Evolutionary conservation across 2,113 vertebrate species (phyloP).

Genomic region (Orientallactaga bullata): DNA sequence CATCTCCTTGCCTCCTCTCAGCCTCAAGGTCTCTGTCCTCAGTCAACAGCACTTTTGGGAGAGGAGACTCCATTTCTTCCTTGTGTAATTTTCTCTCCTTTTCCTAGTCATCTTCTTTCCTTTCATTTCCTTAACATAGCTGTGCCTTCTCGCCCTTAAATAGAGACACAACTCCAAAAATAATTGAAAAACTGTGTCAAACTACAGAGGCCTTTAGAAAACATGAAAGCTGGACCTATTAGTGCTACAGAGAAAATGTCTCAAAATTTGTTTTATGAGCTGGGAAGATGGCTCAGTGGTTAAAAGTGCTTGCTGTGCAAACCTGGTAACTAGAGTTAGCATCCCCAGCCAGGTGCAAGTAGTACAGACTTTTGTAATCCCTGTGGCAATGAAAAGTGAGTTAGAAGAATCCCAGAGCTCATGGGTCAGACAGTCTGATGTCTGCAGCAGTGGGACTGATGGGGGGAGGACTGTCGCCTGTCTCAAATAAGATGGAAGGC

Average conservation of each 20-base stretch:
- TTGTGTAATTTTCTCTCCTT: not conserved
- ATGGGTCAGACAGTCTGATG: too few species aligned
- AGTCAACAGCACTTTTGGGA: not conserved
- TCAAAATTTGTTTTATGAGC: not conserved
- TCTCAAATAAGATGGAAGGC: too few species aligned
- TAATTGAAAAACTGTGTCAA: slow-evolving; percentile 19
- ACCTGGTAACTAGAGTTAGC: too few species aligned
- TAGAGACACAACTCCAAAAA: not conserved
- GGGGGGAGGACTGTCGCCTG: too few species aligned
- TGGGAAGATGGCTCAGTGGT: too few species aligned
- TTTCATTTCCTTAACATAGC: not conserved
- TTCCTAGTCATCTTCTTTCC: not conserved
- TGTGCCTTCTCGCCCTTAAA: not conserved
- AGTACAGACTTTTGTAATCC: too few species aligned
- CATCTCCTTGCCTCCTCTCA: not conserved
- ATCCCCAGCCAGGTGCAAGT: too few species aligned
- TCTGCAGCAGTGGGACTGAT: too few species aligned
- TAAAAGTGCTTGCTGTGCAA: too few species aligned
- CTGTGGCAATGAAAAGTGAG: too few species aligned
- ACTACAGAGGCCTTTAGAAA: not conserved
- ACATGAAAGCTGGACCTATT: not conserved
- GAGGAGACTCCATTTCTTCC: not conserved
- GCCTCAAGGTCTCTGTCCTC: not conserved
- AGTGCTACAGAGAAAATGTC: not conserved
- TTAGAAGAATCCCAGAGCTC: too few species aligned